Percentiles rank a stretch among this genome's conserved stretches.
Conservation (phyloP, 2,113 vertebrate species). For the Alces alces region DNA sequence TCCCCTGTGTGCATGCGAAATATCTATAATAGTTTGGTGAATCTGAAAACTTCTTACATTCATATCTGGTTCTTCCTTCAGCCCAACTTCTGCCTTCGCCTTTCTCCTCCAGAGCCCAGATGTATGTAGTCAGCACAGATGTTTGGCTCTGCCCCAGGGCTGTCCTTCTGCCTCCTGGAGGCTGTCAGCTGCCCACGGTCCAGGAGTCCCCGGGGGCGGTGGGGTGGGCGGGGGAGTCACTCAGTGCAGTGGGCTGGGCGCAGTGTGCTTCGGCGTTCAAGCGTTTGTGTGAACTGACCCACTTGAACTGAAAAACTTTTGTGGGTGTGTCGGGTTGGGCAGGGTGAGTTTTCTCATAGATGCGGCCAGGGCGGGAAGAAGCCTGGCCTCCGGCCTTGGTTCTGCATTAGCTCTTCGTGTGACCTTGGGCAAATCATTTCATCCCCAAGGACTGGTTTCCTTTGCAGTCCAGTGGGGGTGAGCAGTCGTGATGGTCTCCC, state of each 20-base stretch:
- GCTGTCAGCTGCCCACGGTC: not conserved
- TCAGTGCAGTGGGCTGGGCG: not conserved
- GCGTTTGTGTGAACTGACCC: constrained; percentile 55
- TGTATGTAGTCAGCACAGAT: constrained; percentile 2
- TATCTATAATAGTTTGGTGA: not conserved
- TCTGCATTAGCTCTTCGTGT: not conserved
- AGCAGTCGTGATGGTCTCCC: not conserved
- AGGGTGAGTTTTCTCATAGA: not conserved
- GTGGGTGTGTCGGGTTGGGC: not conserved
- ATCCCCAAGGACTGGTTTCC: not conserved
- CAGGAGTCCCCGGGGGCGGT: not conserved
- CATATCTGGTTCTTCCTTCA: not conserved
- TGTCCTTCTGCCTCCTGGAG: not conserved
- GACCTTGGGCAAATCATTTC: constrained; percentile 3
- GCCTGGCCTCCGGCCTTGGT: not conserved
- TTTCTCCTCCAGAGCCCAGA: not conserved
- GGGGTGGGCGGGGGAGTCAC: not conserved
- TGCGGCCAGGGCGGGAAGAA: not conserved
- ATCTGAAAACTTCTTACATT: constrained; percentile 44
- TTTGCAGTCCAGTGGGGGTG: not conserved
- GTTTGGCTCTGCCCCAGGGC: constrained; percentile 53
- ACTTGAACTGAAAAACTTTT: constrained; percentile 69
- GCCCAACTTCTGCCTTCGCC: not conserved
- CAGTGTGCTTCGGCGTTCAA: not conserved
- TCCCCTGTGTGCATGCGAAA: not conserved